Base-by-base conservation (phyloP, 1,140 invertebrate genomes). In the Drosophila carrolli region DNA sequence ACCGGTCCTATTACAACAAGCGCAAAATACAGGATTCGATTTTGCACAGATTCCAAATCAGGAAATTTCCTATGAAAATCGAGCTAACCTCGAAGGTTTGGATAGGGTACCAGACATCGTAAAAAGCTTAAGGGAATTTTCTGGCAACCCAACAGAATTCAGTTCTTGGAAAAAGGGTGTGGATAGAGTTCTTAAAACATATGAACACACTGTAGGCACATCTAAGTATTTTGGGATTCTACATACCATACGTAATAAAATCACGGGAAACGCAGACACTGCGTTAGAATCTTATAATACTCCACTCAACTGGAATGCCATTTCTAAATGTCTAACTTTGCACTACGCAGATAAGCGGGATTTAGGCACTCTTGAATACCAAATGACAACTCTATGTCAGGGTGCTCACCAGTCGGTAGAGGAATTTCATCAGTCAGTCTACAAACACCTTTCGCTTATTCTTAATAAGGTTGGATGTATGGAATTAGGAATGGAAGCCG, bases 331-430 rank as follows among this genome's bases (percentile, higher is more conserved):
- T 32, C 53, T 80, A 1, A 68, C 73, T 2, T 9, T 71, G 1
- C 70, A 80, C 41, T 74, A 56, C 16, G 68, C 68, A 11, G 74
- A 75, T 19, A 80, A 77, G 54, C 23, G 59, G 0, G 68, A 77
- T 16, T 5, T 74, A 8, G 35, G 46, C 0, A 80, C 63, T 2
- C 13, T 77, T 4, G 70, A 83, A 37, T 79, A 79, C n/a, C 70
- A 32, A 32, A 32, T 32, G 29, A 6, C 29, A 32, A 32, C 29
- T 32, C 29, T 32, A 71, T 27, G 50, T 0, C 60, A 80, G 23
- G 47, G 37, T 13, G 10, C 6, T 32, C 46, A 79, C 5, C 63
- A 75, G 10, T 32, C 29, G 6, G 29, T 67, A 0, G 57, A 83
- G 37, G 32, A 71, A 13, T 79, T 79, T 27, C 37, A 82, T 68